phyloP scores from a whole-genome alignment of 2,113 vertebrate species.

The Phainopepla nitens region DNA sequence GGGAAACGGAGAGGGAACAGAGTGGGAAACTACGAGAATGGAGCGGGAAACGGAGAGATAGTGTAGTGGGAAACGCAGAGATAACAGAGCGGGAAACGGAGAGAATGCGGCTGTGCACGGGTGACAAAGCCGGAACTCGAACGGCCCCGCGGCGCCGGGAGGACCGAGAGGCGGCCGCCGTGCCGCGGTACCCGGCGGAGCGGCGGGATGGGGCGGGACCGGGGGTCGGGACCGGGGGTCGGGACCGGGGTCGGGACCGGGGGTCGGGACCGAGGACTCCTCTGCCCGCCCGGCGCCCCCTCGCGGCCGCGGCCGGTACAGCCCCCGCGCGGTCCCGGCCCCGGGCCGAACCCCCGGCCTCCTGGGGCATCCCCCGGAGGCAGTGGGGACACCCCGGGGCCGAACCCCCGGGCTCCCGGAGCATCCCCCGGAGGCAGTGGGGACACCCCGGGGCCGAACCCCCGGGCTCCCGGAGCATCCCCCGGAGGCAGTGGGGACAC shows the following conservation, averaged over 20 bases:
- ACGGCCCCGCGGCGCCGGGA: not conserved
- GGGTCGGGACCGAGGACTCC: no score
- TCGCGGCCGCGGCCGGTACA: not conserved
- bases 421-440: not conserved
- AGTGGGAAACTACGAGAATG: no score
- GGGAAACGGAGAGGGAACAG: not conserved
- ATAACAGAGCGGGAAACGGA: no score
- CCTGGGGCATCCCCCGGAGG: not conserved
- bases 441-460: no score
- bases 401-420: no score
- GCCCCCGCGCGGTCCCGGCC: not conserved
- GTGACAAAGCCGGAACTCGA: fast-evolving
- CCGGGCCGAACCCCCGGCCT: no score
- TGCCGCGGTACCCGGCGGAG: not conserved
- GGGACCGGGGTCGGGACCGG: no score
- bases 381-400: no score
- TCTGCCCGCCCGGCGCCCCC: not conserved
- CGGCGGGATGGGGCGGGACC: not conserved
- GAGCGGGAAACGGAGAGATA: no score
- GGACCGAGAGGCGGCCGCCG: not conserved
- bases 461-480: not conserved
- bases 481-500: no score
- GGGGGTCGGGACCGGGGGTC: no score
- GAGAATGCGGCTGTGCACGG: not conserved
- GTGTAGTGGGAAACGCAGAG: no score